A percentile compares a stretch with the other conserved stretches of the same genome.
These are phyloP conservation scores for Netelia melanura DNA, from an alignment of 2,888 invertebrate genomes.

Conservation along the genomic window DNA sequence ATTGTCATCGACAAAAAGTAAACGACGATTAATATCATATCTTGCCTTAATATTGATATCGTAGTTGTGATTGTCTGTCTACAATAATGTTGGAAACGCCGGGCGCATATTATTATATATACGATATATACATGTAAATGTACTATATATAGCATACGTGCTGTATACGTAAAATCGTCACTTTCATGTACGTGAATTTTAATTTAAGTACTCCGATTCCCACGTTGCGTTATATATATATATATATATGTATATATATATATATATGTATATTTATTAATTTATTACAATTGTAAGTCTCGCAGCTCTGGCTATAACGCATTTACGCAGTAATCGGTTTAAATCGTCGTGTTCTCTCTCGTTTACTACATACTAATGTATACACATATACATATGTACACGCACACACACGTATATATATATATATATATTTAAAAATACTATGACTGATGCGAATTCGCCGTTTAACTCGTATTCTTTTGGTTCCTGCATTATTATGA, in stretches of 20 bases:
- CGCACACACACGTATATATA: neutral
- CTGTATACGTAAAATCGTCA: slow-evolving; percentile 46
- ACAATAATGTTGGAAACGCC: slow-evolving; percentile 13
- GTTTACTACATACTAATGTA: slow-evolving; percentile 25
- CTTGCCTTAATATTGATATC: slow-evolving; percentile 37
- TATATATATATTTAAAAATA: slow-evolving; percentile 16
- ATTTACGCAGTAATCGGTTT: slow-evolving; percentile 56
- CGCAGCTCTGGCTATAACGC: slow-evolving; percentile 33
- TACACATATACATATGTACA: neutral
- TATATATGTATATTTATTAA: slow-evolving; percentile 69
- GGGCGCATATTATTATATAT: slow-evolving; percentile 15
- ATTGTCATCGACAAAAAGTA: neutral
- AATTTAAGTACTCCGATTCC: slow-evolving; percentile 64
- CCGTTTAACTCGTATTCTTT: slow-evolving; percentile 59
- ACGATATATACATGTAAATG: slow-evolving; percentile 2
- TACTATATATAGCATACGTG: slow-evolving; percentile 31
- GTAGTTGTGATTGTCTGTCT: slow-evolving; percentile 46
- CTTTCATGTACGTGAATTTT: slow-evolving; percentile 46
- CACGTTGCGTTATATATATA: slow-evolving; percentile 53
- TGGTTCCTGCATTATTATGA: slow-evolving; percentile 56
- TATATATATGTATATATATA: slow-evolving; percentile 44
- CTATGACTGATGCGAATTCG: slow-evolving; percentile 56
- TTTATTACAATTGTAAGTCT: slow-evolving; percentile 70
- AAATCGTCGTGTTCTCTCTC: slow-evolving; percentile 51
- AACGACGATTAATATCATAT: slow-evolving; percentile 13